Conservation (phyloP, 2,113 vertebrate genomes). For the Oplegnathus fasciatus region DNA sequence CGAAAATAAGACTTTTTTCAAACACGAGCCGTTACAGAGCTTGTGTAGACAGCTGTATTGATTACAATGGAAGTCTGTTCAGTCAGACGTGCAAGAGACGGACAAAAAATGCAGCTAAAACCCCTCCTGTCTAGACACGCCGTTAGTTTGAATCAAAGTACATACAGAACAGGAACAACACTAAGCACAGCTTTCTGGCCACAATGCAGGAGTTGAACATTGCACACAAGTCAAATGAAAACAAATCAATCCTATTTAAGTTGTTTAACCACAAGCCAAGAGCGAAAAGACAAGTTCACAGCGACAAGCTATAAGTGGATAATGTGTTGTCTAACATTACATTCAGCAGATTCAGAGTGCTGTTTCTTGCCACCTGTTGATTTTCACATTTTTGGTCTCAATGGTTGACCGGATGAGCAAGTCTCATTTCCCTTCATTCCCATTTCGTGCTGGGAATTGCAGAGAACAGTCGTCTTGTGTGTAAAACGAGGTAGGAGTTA, state of each 20-base stretch:
- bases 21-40: too few species aligned
- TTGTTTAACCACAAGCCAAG: background rate
- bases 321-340: background rate
- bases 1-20: too few species aligned
- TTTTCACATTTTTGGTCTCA: background rate
- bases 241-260: background rate
- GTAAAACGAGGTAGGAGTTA: background rate
- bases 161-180: too few species aligned
- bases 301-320: background rate
- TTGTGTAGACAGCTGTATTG: too few species aligned
- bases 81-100: too few species aligned
- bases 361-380: background rate
- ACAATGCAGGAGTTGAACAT: background rate
- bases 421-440: constrained; percentile 4
- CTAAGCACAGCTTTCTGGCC: too few species aligned
- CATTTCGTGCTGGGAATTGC: background rate
- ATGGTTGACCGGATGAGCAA: background rate
- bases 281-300: background rate
- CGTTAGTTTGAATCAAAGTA: too few species aligned
- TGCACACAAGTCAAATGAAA: background rate
- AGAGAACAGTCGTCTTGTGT: background rate
- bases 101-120: background rate
- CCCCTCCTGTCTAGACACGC: too few species aligned
- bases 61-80: background rate
- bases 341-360: background rate